Evolutionary conservation across 23 tunicate genomes (phyloP), one percentile per base, ranked within the genome.

Genomic region (Trididemnum miniatum): DNA sequence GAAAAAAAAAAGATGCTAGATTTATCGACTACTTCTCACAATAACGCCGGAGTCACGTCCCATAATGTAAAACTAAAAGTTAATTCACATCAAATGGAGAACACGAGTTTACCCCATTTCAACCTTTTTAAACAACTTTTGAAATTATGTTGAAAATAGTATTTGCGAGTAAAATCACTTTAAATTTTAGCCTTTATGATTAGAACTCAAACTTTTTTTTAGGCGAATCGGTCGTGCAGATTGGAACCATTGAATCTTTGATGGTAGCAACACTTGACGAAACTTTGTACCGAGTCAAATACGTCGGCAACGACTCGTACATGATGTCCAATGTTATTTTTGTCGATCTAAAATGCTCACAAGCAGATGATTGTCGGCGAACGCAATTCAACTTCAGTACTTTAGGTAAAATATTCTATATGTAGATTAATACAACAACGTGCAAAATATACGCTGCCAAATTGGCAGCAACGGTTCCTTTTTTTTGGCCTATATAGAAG

Each of bases 391-490:
- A 37, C 20, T 37, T 38, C 59, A 20, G 30, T 3, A 12, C 79
- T 20, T 73, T 37, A 26, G 79, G 79, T 73, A 73, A 73, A 24
- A n/a, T n/a, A n/a, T n/a, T n/a, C n/a, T n/a, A n/a, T n/a, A n/a
- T n/a, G n/a, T n/a, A n/a, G n/a, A n/a, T n/a, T n/a, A n/a, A n/a
- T n/a, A n/a, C n/a, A n/a, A n/a, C n/a, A n/a, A n/a, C n/a, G n/a
- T n/a, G n/a, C n/a, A n/a, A n/a, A n/a, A n/a, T n/a, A n/a, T n/a
- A n/a, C n/a, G n/a, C n/a, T n/a, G n/a, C n/a, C n/a, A n/a, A n/a
- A n/a, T n/a, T n/a, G n/a, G n/a, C n/a, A n/a, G n/a, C n/a, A n/a
- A n/a, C n/a, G n/a, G n/a, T n/a, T n/a, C n/a, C n/a, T n/a, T n/a
- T n/a, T n/a, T n/a, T n/a, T n/a, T n/a, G n/a, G n/a, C n/a, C n/a